Evolutionary conservation across 2,888 invertebrate genomes (phyloP).

Genomic region (Malthinus seriepunctatus): DNA sequence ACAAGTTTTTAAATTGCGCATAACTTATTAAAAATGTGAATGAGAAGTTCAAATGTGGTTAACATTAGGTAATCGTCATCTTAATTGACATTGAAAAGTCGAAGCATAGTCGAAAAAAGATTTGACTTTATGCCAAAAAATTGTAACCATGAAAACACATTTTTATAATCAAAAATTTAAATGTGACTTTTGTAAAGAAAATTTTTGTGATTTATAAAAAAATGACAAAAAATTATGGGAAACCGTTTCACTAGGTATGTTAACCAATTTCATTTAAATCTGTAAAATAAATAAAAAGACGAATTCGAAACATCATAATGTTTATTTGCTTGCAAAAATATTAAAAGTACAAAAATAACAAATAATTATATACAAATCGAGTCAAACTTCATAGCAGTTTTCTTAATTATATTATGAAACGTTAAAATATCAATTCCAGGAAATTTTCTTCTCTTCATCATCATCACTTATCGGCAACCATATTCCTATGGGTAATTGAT

Average conservation of each 20-base stretch:
- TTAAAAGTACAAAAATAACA: constrained; percentile 32
- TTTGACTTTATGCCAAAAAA: not conserved
- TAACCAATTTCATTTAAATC: not conserved
- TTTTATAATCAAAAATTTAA: not conserved
- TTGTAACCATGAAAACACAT: not conserved
- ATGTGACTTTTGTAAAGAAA: constrained; percentile 13
- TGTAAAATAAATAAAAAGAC: not conserved
- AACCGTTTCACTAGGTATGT: constrained; percentile 24
- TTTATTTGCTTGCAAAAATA: constrained; percentile 23
- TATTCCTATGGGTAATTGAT: not conserved
- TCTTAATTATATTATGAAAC: not conserved
- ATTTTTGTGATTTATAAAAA: constrained; percentile 24
- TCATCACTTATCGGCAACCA: too few species aligned
- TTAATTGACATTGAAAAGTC: too few species aligned
- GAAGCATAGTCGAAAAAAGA: not conserved
- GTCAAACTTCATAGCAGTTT: not conserved
- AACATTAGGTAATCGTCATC: too few species aligned
- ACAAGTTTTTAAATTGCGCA: constrained; percentile 3
- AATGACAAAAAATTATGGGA: constrained; percentile 27
- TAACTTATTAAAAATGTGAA: not conserved
- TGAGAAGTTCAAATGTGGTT: too few species aligned
- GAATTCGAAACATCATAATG: constrained; percentile 28
- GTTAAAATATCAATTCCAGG: not conserved
- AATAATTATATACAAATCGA: constrained; percentile 13
- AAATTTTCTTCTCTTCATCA: not conserved